These are phyloP conservation scores for Maniola jurtina DNA, from an alignment of 1,140 invertebrate species.

Conservation along the genomic window DNA sequence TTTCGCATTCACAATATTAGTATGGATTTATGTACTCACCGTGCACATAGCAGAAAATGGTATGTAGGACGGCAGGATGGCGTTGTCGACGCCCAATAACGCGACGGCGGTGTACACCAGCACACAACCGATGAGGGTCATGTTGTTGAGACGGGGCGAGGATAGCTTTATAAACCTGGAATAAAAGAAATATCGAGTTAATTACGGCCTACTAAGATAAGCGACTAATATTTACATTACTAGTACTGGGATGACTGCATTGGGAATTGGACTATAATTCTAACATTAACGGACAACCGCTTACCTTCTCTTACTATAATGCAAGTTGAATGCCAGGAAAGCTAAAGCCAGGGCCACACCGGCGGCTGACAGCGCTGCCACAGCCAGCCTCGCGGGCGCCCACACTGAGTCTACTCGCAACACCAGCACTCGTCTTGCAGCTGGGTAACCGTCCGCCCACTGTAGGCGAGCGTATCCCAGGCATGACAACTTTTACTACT, in stretches of 20 bases:
- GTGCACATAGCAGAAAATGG: conserved; percentile 91
- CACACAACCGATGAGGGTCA: conserved; percentile 96
- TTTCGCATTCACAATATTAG: too few species aligned
- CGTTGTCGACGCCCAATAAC: conserved; percentile 91
- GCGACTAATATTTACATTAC: too few species aligned
- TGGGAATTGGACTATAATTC: too few species aligned
- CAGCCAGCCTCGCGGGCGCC: conserved; percentile 73
- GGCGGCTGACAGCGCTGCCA: conserved; percentile 83
- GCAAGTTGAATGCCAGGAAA: conserved; percentile 92
- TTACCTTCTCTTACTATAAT: conserved; percentile 92
- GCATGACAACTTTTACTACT: too few species aligned
- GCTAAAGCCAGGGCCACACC: conserved; percentile 88
- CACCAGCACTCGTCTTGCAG: conserved; percentile 86
- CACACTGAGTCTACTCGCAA: conserved; percentile 86
- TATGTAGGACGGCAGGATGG: conserved; percentile 83
- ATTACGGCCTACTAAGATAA: too few species aligned
- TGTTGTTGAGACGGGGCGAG: conserved; percentile 97
- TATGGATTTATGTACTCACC: conserved; percentile 81
- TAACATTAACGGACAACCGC: not conserved
- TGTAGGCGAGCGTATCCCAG: conserved; percentile 82
- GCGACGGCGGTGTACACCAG: conserved; percentile 96
- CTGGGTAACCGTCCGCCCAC: conserved; percentile 89
- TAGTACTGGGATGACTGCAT: too few species aligned
- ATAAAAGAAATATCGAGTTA: not conserved
- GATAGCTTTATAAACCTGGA: conserved; percentile 93